Conservation (phyloP, 1,140 invertebrate genomes). For the Heterodera carotae region DNA sequence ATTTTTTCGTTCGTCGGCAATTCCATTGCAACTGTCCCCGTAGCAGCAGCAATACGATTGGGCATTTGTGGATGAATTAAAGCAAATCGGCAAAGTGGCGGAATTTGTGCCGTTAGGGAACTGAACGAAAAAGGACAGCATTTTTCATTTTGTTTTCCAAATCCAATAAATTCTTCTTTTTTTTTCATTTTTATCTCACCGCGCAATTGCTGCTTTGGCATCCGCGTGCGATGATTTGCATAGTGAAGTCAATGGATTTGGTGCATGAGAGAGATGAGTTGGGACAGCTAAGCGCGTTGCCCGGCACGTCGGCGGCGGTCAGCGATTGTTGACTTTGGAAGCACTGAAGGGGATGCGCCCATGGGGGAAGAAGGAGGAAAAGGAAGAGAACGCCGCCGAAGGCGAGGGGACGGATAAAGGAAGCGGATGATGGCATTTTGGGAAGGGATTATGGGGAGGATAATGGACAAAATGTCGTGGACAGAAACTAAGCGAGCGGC, state of each 20-base stretch:
- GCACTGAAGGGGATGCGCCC: slow-evolving; percentile 5
- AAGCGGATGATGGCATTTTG: not conserved
- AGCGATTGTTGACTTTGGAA: slow-evolving; percentile 19
- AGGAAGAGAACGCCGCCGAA: not conserved
- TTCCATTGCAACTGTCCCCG: slow-evolving; percentile 20
- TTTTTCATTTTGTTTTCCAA: too few relatives aligned
- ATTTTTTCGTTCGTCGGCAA: not conserved
- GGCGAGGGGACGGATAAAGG: too few relatives aligned
- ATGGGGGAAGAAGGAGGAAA: not conserved
- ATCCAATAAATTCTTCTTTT: not conserved
- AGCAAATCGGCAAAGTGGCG: not conserved
- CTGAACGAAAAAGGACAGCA: not conserved
- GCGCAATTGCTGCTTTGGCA: slow-evolving; percentile 24
- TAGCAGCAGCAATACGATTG: slow-evolving; percentile 26
- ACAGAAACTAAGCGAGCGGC: not conserved
- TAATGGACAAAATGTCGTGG: not conserved
- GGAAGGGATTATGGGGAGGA: not conserved
- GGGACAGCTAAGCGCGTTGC: not conserved
- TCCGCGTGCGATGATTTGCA: slow-evolving; percentile 20
- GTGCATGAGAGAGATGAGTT: slow-evolving; percentile 8
- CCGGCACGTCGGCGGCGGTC: not conserved
- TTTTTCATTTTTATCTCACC: slow-evolving; percentile 5
- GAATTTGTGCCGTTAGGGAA: slow-evolving; percentile 16
- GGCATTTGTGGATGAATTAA: slow-evolving; percentile 13
- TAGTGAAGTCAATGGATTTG: slow-evolving; percentile 14